Evolutionary conservation across 2,888 invertebrate species (phyloP), one percentile per base, ranked within the genome.

Genomic region (Andrena minutula): DNA sequence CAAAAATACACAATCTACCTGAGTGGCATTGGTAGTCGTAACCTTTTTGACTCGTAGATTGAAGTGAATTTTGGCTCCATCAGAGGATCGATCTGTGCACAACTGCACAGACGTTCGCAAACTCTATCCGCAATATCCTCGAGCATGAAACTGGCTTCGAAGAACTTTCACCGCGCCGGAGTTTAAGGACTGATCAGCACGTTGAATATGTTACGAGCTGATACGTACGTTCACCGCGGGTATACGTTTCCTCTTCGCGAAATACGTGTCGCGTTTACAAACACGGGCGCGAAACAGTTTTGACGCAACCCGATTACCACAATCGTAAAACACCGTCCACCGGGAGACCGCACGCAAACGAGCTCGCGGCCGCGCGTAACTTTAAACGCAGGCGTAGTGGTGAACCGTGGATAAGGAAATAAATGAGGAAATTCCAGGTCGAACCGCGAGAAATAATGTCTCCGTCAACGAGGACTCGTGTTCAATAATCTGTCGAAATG

Each of bases 81-180:
- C n/a, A 3, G 6, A n/a, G 23, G 49, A 65, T 51, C 26, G 70
- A 77, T 60, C n/a, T 6, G 32, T 41, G 28, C 23, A 20, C 53
- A 72, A 4, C 20, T 41, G 28, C 51, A 26, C 53, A 75, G 35
- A 61, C 73, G 79, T 79, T 81, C 49, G 68, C 79, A 65, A 77
- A 83, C 78, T 84, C 79, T 69, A 81, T 66, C 63, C 69, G 68
- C 81, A 81, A 79, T 70, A 66, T 16, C 32, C 41, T 61, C 20
- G 58, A 66, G 56, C 66, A 70, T 68, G 73, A 69, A 77, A 63
- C 68, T 76, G 56, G 65, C 65, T 26, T 65, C 32, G 65, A 32
- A 10, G 63, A 79, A 89, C 89, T 89, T 89, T 89, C 89, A 88
- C 90, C 88, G 72, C 51, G 56, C 53, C 47, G 26, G 69, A 74